Evolutionary conservation across 2,888 invertebrate genomes (phyloP), one percentile per base, ranked within the genome.

Genomic region (Cryptops parisi): DNA sequence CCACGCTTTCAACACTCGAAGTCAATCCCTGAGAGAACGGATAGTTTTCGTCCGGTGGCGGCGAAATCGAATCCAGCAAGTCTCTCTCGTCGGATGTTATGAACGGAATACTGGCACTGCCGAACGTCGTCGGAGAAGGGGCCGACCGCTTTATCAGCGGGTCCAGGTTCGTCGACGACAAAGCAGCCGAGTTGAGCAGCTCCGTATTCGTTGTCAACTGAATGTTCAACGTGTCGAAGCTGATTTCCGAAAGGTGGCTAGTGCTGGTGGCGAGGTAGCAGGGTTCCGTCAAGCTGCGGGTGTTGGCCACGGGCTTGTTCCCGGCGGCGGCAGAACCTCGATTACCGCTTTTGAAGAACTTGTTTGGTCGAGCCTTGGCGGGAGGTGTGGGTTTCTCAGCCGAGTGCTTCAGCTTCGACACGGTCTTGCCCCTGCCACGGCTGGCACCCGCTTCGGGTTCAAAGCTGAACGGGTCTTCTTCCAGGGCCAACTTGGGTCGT

Each of bases 261-360:
- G 22, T 38, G 38, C 12, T 4, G 38, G 19, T 4, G 9, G 48
- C 4, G 19, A 27, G 5, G 4, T 9, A 21, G 19, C 12, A 5
- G 4, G 21, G 3, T 46, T 4, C 45, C 3, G 22, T 9, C 21
- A 22, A 4, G 48, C 6, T 5, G 41, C 6, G 15, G 9, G 21
- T 9, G 9, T 33, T 6, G 3, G 21, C 9, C 9, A 4, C 17
- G 9, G 15, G 40, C 24, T 22, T 43, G 23, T 6, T 9, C 6
- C 33, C 15, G 9, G 9, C 33, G 33, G 9, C 33, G 33, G 4
- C 5, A 12, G 47, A 54, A 19, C n/a, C 5, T 12, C 39, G 24
- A 15, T 55, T 23, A 4, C 58, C 55, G 55, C 60, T 60, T 48
- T 60, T 60, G 46, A 60, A 60, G 49, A 60, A 60, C 45, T 60